These are phyloP conservation scores for Araneus ventricosus DNA, from an alignment of 1,140 invertebrate species.

Conservation along the genomic window DNA sequence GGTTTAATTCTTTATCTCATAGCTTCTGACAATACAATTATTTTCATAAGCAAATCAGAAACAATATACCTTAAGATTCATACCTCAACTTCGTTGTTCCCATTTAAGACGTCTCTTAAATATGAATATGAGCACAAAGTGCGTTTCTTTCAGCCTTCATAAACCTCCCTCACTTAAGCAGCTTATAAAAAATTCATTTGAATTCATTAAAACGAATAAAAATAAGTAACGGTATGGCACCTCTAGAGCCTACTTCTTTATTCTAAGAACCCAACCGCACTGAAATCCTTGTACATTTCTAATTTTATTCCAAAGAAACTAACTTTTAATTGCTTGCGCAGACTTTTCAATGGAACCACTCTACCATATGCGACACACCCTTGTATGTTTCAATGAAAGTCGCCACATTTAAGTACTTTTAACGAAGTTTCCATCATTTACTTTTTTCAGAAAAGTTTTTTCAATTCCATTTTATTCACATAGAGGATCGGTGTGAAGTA, in stretches of 20 bases:
- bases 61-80: too few species aligned
- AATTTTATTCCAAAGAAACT: not conserved
- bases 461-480: not conserved
- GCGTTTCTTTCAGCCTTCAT: too few species aligned
- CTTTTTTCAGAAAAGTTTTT: slow-evolving; percentile 12
- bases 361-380: slow-evolving; percentile 1
- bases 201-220: too few species aligned
- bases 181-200: too few species aligned
- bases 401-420: slow-evolving; percentile 41
- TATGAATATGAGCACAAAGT: too few species aligned
- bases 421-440: slow-evolving; percentile 49
- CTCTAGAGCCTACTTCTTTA: not conserved
- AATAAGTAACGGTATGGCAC: not conserved
- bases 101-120: too few species aligned
- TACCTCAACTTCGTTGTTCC: too few species aligned
- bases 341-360: slow-evolving; percentile 35
- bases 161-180: too few species aligned
- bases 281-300: not conserved
- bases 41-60: too few species aligned
- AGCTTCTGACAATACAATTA: too few species aligned
- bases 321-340: slow-evolving; percentile 25
- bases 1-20: too few species aligned
- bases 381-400: not conserved
- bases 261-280: not conserved
- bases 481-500: slow-evolving; percentile 17